Percentiles rank a stretch among this genome's conserved stretches.
Conservation (phyloP, 2,113 vertebrate genomes). For the Tragelaphus imberbis region DNA sequence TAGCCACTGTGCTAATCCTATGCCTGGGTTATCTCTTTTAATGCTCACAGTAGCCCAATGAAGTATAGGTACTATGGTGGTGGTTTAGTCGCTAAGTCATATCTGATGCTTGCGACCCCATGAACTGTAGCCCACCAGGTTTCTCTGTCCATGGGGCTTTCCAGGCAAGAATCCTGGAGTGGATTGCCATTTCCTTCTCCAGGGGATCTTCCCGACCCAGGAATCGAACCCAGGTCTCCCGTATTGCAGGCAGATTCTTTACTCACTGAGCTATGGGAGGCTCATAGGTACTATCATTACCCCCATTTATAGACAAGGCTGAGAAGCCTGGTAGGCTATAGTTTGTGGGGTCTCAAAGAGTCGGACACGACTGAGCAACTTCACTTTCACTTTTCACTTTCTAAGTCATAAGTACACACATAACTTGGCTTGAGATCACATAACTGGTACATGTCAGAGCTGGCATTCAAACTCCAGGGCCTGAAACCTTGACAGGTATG, state of each 20-base stretch:
- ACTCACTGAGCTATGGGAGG: background rate
- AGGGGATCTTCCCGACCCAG: background rate
- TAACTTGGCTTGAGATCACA: background rate
- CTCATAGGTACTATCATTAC: background rate
- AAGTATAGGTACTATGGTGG: background rate
- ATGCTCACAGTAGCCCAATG: background rate
- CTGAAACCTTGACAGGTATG: background rate
- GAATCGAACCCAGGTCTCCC: background rate
- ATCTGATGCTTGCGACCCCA: accelerated
- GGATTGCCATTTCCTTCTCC: background rate
- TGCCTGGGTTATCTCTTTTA: background rate
- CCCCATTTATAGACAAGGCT: background rate
- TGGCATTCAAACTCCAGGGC: background rate
- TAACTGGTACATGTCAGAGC: background rate
- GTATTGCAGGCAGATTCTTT: background rate
- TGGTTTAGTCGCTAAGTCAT: background rate
- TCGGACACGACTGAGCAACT: accelerated
- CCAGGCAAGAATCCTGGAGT: background rate
- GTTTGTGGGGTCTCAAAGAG: no score
- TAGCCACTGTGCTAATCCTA: background rate
- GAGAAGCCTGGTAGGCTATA: no score
- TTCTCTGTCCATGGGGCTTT: background rate
- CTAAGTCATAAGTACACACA: background rate
- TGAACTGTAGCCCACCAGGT: background rate
- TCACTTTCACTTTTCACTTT: no score